Evolutionary conservation across 2,888 invertebrate genomes (phyloP).

Genomic region (Machimus atricapillus): DNA sequence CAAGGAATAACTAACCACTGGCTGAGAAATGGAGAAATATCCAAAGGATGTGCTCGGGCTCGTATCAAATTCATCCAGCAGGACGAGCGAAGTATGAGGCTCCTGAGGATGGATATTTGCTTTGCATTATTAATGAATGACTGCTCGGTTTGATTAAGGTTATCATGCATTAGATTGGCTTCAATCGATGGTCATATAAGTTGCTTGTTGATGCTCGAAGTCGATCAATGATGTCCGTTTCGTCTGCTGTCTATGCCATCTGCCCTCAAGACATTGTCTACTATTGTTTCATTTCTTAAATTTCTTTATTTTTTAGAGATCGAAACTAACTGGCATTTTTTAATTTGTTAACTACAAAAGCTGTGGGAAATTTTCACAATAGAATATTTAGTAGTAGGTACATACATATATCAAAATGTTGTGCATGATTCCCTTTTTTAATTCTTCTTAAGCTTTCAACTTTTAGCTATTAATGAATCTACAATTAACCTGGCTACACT

Average conservation of each 20-base stretch:
- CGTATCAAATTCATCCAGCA: conserved; percentile 35
- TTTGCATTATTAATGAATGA: conserved; percentile 47
- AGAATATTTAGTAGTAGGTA: no score
- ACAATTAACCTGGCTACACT: not conserved
- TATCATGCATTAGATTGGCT: conserved; percentile 37
- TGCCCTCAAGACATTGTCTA: not conserved
- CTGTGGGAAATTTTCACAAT: no score
- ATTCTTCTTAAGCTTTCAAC: no score
- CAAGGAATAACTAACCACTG: conserved; percentile 29
- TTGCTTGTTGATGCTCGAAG: not conserved
- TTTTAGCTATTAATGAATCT: not conserved
- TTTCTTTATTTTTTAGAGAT: no score
- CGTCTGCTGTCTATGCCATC: not conserved
- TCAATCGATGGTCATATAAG: conserved; percentile 16
- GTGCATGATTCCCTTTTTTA: no score
- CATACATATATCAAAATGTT: no score
- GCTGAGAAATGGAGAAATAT: conserved; percentile 11
- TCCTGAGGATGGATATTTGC: conserved; percentile 45
- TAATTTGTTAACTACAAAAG: no score
- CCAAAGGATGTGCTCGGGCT: not conserved
- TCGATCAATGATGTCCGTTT: not conserved
- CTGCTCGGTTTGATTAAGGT: conserved; percentile 47
- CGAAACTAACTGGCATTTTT: no score
- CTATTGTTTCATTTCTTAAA: not conserved
- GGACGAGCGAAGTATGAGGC: conserved; percentile 25